A percentile compares a stretch with the other conserved stretches of the same genome.
phyloP scores from a whole-genome alignment of 2,797 vertebrate species.

The Erithacus rubecula region DNA sequence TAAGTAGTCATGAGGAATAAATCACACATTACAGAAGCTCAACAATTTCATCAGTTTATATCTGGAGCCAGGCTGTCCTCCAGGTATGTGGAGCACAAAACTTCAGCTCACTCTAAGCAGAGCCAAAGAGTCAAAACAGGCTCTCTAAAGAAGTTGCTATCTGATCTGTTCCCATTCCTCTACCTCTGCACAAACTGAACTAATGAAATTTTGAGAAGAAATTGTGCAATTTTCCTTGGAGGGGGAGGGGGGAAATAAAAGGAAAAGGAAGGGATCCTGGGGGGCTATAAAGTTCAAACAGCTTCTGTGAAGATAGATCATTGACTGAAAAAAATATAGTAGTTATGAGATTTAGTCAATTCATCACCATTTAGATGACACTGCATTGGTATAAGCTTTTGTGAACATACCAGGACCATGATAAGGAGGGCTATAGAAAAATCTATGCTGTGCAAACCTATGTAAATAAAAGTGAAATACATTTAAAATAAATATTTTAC shows the following conservation, averaged over 20 bases:
- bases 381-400: neutral
- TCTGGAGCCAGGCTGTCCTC: neutral
- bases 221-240: neutral
- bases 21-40: neutral
- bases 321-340: neutral
- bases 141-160: neutral
- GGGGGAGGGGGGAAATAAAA: neutral
- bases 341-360: neutral
- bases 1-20: neutral
- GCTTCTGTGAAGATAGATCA: neutral
- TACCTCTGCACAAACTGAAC: neutral
- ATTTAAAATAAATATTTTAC: neutral
- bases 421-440: neutral
- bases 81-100: neutral
- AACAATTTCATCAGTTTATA: neutral
- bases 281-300: neutral
- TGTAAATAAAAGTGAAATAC: neutral
- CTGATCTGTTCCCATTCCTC: neutral
- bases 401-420: neutral
- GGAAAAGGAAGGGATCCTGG: neutral
- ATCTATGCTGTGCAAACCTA: neutral
- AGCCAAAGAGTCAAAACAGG: neutral
- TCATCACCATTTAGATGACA: neutral
- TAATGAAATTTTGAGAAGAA: neutral
- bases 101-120: neutral